Evolutionary conservation across 2,113 vertebrate genomes (phyloP), one percentile per base, ranked within the genome.

Genomic region (Labeo catla): DNA sequence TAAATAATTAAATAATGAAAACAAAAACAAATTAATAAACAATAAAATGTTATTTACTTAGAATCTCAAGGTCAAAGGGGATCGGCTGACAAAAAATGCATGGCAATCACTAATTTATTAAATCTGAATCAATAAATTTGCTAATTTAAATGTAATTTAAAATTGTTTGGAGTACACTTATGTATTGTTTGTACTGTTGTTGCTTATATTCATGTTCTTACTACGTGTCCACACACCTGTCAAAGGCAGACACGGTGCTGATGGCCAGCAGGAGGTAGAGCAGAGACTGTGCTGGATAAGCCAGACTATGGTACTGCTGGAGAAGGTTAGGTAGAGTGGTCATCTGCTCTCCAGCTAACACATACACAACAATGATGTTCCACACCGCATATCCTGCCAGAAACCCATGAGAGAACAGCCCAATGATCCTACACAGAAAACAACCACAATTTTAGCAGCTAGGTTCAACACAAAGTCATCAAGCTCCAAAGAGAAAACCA

Each of bases 221-320:
- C 66, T 73, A 70, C 16, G 28, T 13, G 59, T 76, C 54, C 23
- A 50, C 50, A 59, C n/a, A 98, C 97, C 97, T 97, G 94, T 99
- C 98, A 88, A 99, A 98, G 8, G 97, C 96, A 79, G 98, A 98
- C 87, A 99, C 90, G 0, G 97, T 97, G 93, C 97, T 98, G 89
- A 99, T 88, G 88, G 96, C 93, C 68, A 99, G 93, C 90, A 99
- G 95, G 84, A 99, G 93, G 93, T 99, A 98, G 66, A 97, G 94
- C 86, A 99, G 95, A 76, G 96, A 96, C 95, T 99, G 98, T 21
- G 96, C 95, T 0, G 97, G 97, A 83, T 97, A 97, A 3, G 96
- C 98, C 90, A 99, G 93, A 0, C 84, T 91, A 91, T 96, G 97
- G 87, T 99, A 99, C 84, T 98, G 96, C 86, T 96, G 93, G 19